phyloP scores from a whole-genome alignment of 2,888 invertebrate genomes.

The Drosophila ustulata region DNA sequence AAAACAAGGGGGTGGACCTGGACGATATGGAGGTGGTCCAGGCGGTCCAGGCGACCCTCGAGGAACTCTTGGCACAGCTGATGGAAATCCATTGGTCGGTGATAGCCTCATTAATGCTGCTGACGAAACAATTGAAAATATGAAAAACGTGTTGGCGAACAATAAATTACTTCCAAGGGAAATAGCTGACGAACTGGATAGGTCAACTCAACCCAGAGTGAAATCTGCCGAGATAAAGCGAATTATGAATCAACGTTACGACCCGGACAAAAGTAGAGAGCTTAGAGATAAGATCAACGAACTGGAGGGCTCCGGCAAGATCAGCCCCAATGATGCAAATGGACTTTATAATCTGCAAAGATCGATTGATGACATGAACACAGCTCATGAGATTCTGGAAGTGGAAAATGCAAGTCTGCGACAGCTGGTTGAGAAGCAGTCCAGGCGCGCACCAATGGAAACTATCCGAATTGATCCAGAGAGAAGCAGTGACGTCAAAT shows the following conservation, averaged over 20 bases:
- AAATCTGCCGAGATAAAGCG: conserved; percentile 70
- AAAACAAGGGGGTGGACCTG: conserved; percentile 3
- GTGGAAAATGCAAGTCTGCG: conserved; percentile 77
- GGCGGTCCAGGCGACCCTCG: conserved; percentile 8
- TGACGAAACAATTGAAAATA: conserved; percentile 58
- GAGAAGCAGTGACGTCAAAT: conserved; percentile 67
- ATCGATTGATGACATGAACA: conserved; percentile 75
- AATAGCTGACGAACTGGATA: conserved; percentile 61
- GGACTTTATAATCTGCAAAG: conserved; percentile 66
- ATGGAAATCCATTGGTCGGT: conserved; percentile 42
- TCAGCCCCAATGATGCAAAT: conserved; percentile 70
- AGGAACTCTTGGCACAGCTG: conserved; percentile 4
- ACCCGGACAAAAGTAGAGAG: conserved; percentile 59
- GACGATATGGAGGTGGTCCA: conserved; percentile 5
- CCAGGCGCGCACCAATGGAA: conserved; percentile 58
- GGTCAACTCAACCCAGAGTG: conserved; percentile 49
- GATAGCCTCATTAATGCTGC: conserved; percentile 78
- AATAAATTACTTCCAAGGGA: conserved; percentile 67
- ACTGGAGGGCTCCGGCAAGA: conserved; percentile 63
- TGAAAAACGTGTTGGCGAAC: conserved; percentile 69
- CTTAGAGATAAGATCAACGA: conserved; percentile 72
- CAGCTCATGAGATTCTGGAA: conserved; percentile 72
- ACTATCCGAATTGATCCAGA: conserved; percentile 69
- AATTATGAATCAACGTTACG: conserved; percentile 66
- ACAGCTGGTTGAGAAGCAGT: conserved; percentile 77